phyloP scores from a whole-genome alignment of 2,113 vertebrate species.

The Beaufortia kweichowensis region DNA sequence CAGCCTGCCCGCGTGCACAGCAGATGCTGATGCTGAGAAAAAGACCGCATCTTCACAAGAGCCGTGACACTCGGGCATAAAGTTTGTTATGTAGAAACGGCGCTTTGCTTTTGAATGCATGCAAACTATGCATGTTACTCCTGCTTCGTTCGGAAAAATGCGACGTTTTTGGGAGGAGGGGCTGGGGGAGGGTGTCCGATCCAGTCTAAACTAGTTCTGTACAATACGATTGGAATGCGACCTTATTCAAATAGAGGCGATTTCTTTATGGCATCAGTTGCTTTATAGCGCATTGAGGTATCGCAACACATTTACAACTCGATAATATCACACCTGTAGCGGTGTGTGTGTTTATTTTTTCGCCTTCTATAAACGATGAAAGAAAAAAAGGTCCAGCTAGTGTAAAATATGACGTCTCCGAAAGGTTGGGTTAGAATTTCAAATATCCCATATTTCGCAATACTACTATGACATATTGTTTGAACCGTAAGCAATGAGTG shows the following conservation, averaged over 20 bases:
- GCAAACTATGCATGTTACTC: not conserved
- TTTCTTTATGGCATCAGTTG: not conserved
- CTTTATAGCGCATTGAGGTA: not conserved
- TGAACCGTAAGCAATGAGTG: not conserved
- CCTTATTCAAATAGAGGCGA: slow-evolving; percentile 33
- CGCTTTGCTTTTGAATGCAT: not conserved
- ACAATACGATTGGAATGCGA: slow-evolving; percentile 43
- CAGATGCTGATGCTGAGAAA: slow-evolving; percentile 63
- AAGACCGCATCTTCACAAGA: not conserved
- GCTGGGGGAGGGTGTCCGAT: slow-evolving; percentile 59
- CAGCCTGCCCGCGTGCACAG: slow-evolving; percentile 29
- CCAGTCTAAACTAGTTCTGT: slow-evolving; percentile 76
- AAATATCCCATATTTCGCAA: too few relatives aligned
- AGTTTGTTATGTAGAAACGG: not conserved
- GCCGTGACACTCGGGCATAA: not conserved
- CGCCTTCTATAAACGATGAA: not conserved
- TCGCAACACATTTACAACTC: not conserved
- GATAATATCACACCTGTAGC: not conserved
- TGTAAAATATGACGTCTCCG: not conserved
- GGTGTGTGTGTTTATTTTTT: not conserved
- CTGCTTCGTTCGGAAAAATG: not conserved
- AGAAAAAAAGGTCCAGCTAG: not conserved
- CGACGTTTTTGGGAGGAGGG: slow-evolving; percentile 46
- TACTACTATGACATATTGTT: not conserved
- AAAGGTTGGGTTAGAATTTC: not conserved